These are phyloP conservation scores for Epizoanthus illoricatus DNA, from an alignment of 92 coral and sea anemone genomes.

Conservation along the genomic window DNA sequence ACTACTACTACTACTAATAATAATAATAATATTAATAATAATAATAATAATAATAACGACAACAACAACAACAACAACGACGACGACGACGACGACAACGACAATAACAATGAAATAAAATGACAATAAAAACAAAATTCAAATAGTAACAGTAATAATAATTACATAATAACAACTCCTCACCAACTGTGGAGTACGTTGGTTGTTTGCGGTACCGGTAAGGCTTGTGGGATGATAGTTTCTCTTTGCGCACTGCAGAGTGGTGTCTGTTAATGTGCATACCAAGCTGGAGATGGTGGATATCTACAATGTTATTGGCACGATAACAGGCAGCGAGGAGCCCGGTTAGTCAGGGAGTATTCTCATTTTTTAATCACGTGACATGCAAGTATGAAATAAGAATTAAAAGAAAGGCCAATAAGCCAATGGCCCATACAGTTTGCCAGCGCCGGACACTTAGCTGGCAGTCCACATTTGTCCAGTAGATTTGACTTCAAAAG, in stretches of 20 bases:
- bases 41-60: no score
- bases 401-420: no score
- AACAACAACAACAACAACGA: no score
- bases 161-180: neutral
- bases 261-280: conserved; percentile 60
- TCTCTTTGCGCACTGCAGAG: conserved; percentile 28
- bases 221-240: no score
- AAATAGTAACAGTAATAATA: neutral
- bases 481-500: no score
- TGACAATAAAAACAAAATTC: no score
- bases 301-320: conserved; percentile 79
- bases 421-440: no score
- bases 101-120: no score
- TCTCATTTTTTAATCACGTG: neutral
- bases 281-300: conserved; percentile 53
- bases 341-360: conserved; percentile 56
- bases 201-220: no score
- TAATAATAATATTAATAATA: neutral
- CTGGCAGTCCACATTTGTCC: no score
- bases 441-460: no score
- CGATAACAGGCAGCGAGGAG: conserved; percentile 64
- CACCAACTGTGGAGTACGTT: neutral
- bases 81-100: no score
- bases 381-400: neutral
- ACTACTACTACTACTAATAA: neutral